phyloP scores from a whole-genome alignment of 2,888 invertebrate species.

The Lydus trimaculatus region DNA sequence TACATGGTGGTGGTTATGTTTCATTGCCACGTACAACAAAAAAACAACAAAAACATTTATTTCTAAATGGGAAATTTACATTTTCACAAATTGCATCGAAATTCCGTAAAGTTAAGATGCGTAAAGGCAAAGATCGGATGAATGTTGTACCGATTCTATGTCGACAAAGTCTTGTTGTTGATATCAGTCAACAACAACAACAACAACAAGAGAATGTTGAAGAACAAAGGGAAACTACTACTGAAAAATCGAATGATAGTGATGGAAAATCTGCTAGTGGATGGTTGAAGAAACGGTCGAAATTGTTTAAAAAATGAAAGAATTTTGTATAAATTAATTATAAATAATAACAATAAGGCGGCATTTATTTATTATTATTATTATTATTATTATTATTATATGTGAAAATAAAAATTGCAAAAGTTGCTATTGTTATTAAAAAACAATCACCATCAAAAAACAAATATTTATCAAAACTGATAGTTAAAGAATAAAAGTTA shows the following conservation, averaged over 20 bases:
- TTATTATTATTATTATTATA: background rate
- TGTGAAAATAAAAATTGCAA: background rate
- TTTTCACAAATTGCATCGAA: slow-evolving; percentile 68
- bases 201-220: slow-evolving; percentile 28
- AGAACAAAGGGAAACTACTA: slow-evolving; percentile 13
- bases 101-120: slow-evolving; percentile 66
- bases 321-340: background rate
- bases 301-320: slow-evolving; percentile 1
- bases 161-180: slow-evolving; percentile 77
- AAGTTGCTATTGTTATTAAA: slow-evolving; percentile 1
- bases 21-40: slow-evolving; percentile 62
- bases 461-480: slow-evolving; percentile 6
- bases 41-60: slow-evolving; percentile 48
- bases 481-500: background rate
- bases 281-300: background rate
- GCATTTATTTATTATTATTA: slow-evolving; percentile 9
- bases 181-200: slow-evolving; percentile 54
- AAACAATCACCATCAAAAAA: background rate
- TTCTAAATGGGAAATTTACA: slow-evolving; percentile 57
- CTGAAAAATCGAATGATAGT: slow-evolving; percentile 17
- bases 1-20: slow-evolving; percentile 62
- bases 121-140: slow-evolving; percentile 60
- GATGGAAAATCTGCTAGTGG: background rate
- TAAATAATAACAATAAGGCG: background rate
- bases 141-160: slow-evolving; percentile 76